Percentiles rank a stretch among this genome's conserved stretches.
phyloP scores from a whole-genome alignment of 2,888 invertebrate genomes.

The Andrena hattorfiana region DNA sequence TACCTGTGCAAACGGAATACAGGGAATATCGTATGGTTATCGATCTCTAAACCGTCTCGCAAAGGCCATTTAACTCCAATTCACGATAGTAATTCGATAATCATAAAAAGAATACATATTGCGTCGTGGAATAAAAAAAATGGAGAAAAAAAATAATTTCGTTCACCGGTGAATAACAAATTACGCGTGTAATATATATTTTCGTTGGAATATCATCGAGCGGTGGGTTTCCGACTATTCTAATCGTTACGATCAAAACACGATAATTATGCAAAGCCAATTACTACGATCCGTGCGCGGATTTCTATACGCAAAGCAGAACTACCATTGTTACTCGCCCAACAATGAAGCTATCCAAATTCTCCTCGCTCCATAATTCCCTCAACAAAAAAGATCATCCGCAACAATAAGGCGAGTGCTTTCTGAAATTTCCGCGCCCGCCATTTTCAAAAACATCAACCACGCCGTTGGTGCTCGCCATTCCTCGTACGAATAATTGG shows the following conservation, averaged over 20 bases:
- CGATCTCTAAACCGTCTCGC: constrained; percentile 29
- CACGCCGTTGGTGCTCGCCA: neutral
- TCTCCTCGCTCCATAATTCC: neutral
- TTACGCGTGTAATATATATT: constrained; percentile 36
- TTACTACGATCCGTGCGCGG: neutral
- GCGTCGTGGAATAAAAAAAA: neutral
- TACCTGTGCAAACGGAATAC: neutral
- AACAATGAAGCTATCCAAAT: neutral
- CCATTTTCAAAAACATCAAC: constrained; percentile 82
- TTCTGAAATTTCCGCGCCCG: constrained; percentile 78
- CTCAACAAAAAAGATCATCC: neutral
- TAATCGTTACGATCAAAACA: constrained; percentile 24
- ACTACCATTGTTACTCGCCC: neutral
- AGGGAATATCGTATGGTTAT: constrained; percentile 24
- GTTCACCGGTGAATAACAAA: constrained; percentile 5
- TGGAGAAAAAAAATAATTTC: neutral
- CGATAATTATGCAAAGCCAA: constrained; percentile 33
- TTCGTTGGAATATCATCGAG: constrained; percentile 9
- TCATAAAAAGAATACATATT: neutral
- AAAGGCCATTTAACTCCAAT: constrained; percentile 24
- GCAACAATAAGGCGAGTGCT: constrained; percentile 35
- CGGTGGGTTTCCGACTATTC: neutral
- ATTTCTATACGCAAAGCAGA: neutral
- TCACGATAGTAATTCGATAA: constrained; percentile 1
- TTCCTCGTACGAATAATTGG: neutral